Conservation (phyloP, 2,797 vertebrate genomes). For the Alfaro cultratus region DNA sequence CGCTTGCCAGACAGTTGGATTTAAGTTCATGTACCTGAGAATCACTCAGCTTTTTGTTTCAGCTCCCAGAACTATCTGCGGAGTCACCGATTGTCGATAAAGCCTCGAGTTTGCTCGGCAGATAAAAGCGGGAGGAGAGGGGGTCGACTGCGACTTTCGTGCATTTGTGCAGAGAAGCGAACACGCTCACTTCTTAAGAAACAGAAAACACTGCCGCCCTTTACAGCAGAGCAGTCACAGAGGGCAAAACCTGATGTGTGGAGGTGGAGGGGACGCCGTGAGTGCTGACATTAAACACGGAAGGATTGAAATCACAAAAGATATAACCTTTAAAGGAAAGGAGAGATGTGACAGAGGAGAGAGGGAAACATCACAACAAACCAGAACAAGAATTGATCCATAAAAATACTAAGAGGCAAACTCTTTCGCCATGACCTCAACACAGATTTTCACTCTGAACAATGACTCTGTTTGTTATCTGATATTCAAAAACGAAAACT, state of each 20-base stretch:
- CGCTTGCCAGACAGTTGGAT: not conserved
- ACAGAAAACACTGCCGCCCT: slow-evolving; percentile 18
- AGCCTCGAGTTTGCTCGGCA: slow-evolving; percentile 6
- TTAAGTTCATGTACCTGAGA: slow-evolving; percentile 1
- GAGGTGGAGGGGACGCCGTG: not conserved
- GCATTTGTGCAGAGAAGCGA: not conserved
- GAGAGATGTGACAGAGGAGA: not conserved
- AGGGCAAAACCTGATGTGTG: not conserved
- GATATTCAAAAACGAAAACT: not conserved
- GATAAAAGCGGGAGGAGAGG: slow-evolving; percentile 19
- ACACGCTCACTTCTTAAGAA: not conserved
- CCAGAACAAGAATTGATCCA: not conserved
- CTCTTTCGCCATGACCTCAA: not conserved
- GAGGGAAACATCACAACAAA: not conserved
- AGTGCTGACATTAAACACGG: slow-evolving; percentile 3
- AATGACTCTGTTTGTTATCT: not conserved
- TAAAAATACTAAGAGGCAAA: not conserved
- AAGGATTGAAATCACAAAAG: not conserved
- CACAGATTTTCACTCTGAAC: not conserved
- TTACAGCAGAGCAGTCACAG: slow-evolving; percentile 25
- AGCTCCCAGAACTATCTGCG: slow-evolving; percentile 17
- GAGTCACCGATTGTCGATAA: slow-evolving; percentile 32
- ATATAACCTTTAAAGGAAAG: not conserved
- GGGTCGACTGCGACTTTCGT: slow-evolving; percentile 11
- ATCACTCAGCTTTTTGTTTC: slow-evolving; percentile 19